Evolutionary conservation across 2,113 vertebrate species (phyloP).

Genomic region (Ginglymostoma cirratum): DNA sequence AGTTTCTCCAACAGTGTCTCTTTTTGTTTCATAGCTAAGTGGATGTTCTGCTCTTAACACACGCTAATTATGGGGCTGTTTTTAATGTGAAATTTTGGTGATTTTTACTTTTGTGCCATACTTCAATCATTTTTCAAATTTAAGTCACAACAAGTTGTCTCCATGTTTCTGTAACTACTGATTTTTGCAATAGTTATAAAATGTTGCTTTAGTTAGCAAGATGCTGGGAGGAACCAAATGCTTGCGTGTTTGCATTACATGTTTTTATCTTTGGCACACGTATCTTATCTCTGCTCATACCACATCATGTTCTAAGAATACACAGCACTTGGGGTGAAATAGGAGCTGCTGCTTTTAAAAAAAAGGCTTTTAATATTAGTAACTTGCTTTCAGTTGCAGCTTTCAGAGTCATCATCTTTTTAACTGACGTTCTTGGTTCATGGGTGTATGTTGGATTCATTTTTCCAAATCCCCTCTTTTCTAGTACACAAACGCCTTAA

Average conservation of each 20-base stretch:
- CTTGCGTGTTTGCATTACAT: background rate
- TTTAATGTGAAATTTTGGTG: background rate
- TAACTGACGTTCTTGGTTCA: background rate
- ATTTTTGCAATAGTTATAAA: background rate
- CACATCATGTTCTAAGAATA: background rate
- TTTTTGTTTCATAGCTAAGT: background rate
- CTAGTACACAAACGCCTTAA: background rate
- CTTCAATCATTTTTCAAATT: background rate
- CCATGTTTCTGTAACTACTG: background rate
- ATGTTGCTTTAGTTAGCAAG: background rate
- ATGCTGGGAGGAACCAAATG: background rate
- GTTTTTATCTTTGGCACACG: conserved; percentile 8
- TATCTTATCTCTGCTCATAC: background rate
- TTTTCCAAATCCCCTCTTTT: background rate
- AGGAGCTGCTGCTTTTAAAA: background rate
- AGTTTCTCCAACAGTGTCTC: too few species aligned
- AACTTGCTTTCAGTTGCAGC: background rate
- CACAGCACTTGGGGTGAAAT: background rate
- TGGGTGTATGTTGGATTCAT: background rate
- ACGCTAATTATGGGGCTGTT: background rate
- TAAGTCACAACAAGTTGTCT: background rate
- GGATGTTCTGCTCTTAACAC: background rate
- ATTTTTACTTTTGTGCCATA: background rate
- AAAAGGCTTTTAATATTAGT: background rate
- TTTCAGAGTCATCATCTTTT: background rate